phyloP scores from a whole-genome alignment of 2,888 invertebrate genomes.

The Melipona bicolor region DNA sequence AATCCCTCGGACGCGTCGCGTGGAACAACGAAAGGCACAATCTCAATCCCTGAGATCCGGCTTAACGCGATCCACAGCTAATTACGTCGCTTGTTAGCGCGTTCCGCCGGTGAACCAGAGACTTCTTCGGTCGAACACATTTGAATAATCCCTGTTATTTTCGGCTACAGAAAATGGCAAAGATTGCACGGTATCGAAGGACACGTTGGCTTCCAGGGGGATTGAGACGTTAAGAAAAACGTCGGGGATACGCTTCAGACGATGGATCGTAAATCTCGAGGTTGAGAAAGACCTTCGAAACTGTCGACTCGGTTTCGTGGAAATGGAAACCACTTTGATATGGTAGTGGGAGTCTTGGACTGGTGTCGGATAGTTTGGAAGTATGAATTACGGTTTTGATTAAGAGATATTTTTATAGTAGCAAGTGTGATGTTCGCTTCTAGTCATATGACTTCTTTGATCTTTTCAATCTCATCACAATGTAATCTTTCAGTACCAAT shows the following conservation, averaged over 20 bases:
- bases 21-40: conserved; percentile 10
- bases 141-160: conserved; percentile 11
- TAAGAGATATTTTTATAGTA: not conserved
- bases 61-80: conserved; percentile 26
- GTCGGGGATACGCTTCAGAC: not conserved
- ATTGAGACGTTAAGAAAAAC: conserved; percentile 23
- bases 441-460: too few species aligned
- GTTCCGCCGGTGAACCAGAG: not conserved
- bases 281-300: not conserved
- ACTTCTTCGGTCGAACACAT: not conserved
- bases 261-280: conserved; percentile 11
- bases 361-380: not conserved
- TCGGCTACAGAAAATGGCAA: not conserved
- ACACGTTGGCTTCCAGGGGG: not conserved
- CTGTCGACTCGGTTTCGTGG: not conserved
- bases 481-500: too few species aligned
- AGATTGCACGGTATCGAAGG: conserved; percentile 3
- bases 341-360: too few species aligned
- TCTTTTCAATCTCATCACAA: too few species aligned
- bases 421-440: too few species aligned
- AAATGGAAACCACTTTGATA: not conserved
- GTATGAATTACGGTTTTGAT: not conserved
- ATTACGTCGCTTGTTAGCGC: conserved; percentile 40
- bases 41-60: conserved; percentile 27
- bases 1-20: conserved; percentile 11